Evolutionary conservation across 2,113 vertebrate species (phyloP), one percentile per base, ranked within the genome.

Genomic region (Rhipidura dahli): DNA sequence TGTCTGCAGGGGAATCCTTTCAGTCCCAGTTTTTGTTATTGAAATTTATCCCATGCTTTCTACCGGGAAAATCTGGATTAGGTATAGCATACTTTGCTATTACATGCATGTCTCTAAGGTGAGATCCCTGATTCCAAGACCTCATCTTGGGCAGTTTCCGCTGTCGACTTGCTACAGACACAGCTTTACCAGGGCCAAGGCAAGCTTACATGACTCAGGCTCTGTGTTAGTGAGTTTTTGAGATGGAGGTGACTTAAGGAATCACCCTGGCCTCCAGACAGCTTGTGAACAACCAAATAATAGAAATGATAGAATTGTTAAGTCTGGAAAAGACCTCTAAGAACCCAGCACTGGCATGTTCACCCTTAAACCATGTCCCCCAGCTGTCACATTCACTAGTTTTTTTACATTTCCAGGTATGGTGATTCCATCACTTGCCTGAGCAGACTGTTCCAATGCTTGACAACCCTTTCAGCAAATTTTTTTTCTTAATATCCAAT

Each of bases 281-380:
- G 28, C 21, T 79, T 1, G 0, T 45, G 18, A 71, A 22, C 28
- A 27, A 0, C 3, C 15, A 49, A 54, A n/a, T 59, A 15, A 73
- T 45, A 59, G 35, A 49, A 49, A 42, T 72, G 10, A 50, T 11
- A 13, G 15, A 45, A 24, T 21, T 19, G 5, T 39, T 30, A 45
- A 39, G 9, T 44, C 9, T 53, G 28, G 23, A 60, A 73, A 60
- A 60, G 13, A 24, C 13, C 15, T 20, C 44, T 24, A 45, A 51
- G 28, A 45, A 45, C 15, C 10, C 37, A 51, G 27, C 8, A 39
- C 19, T 59, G 28, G 28, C 28, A 45, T 19, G 15, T 51, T 81
- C 27, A 39, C 28, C 37, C 59, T 23, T 59, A 39, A 51, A 51
- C 13, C 15, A 28, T 24, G 5, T 45, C 23, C 27, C 23, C 19